Percentiles rank a stretch among this genome's conserved stretches.
phyloP scores from a whole-genome alignment of 2,888 invertebrate genomes.

The Lapara coniferarum region DNA sequence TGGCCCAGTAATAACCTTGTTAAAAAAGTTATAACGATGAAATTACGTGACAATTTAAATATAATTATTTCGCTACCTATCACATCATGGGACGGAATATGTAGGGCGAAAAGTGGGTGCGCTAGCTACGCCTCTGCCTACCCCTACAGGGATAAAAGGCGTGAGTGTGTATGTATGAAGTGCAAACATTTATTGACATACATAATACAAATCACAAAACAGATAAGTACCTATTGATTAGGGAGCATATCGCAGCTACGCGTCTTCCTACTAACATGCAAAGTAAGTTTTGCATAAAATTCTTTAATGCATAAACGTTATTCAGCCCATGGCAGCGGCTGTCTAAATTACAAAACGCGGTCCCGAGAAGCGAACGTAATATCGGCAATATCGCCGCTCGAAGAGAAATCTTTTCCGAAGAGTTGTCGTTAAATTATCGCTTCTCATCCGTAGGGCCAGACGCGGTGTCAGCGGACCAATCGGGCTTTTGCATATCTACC shows the following conservation, averaged over 20 bases:
- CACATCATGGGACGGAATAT: no score
- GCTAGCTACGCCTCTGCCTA: no score
- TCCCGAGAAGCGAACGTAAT: conserved; percentile 59
- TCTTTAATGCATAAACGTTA: conserved; percentile 55
- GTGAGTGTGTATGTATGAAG: no score
- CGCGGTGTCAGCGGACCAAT: conserved; percentile 72
- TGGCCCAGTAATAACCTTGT: no score
- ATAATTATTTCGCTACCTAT: no score
- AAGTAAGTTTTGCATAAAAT: conserved; percentile 63
- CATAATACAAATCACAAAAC: not conserved
- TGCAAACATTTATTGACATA: no score
- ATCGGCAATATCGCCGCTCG: conserved; percentile 65
- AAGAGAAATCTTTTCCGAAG: conserved; percentile 60
- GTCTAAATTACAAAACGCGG: conserved; percentile 64
- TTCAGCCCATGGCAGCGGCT: conserved; percentile 58
- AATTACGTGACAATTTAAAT: no score
- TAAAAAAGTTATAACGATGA: no score
- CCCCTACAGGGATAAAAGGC: no score
- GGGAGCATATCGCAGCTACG: not conserved
- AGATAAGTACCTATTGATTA: not conserved
- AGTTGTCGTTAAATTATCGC: conserved; percentile 76
- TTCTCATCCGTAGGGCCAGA: conserved; percentile 66
- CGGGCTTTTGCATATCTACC: conserved; percentile 74
- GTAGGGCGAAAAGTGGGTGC: no score
- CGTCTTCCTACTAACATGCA: conserved; percentile 54